Evolutionary conservation across 2,888 invertebrate genomes (phyloP), one percentile per base, ranked within the genome.

Genomic region (Drosophila merina): DNA sequence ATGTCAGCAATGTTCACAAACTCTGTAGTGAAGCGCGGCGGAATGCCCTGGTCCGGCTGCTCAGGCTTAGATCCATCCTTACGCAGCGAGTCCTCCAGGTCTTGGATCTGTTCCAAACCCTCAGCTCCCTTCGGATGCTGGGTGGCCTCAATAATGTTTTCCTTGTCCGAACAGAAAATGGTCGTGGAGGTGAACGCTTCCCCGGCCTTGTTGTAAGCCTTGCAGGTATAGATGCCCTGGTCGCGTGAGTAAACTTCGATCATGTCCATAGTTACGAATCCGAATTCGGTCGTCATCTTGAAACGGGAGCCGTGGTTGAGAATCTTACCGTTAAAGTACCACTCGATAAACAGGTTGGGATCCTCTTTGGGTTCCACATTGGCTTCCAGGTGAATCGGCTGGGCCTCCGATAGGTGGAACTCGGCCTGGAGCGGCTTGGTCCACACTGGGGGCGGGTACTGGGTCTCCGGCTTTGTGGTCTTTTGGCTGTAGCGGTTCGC

Each of bases 91-190:
- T 97, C 97, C 92, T 98, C 98, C 38, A 98, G 93, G 89, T 96
- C 96, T 92, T 97, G 97, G 85, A 98, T 97, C 86, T 96, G 96
- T 91, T 97, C 97, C 68, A 98, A 93, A 54, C 98, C 98, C 92
- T 97, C 96, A 76, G 96, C 95, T n/a, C 98, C 98, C 92, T 97
- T 97, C 57, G 98, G 98, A 94, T 98, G 98, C 92, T 97, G 97
- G 1, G 97, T 97, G 73, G 94, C 94, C 89, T 97, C 97, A 88
- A 97, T 97, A 20, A 98, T 93, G 81, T 94, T 95, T 76, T 96
- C 95, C 90, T 96, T 96, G 78, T 95, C 95, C 9, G 94, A 94
- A 80, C 97, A 97, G 90, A 95, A 96, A 63, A 98, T 94, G 7
- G 97, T 97, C 0, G 97, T 96, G 0, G 97, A 96, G 33, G 97